Percentiles rank a stretch among this genome's conserved stretches.
These are phyloP conservation scores for Apodemus sylvaticus DNA, from an alignment of 2,113 vertebrate genomes.

Conservation along the genomic window DNA sequence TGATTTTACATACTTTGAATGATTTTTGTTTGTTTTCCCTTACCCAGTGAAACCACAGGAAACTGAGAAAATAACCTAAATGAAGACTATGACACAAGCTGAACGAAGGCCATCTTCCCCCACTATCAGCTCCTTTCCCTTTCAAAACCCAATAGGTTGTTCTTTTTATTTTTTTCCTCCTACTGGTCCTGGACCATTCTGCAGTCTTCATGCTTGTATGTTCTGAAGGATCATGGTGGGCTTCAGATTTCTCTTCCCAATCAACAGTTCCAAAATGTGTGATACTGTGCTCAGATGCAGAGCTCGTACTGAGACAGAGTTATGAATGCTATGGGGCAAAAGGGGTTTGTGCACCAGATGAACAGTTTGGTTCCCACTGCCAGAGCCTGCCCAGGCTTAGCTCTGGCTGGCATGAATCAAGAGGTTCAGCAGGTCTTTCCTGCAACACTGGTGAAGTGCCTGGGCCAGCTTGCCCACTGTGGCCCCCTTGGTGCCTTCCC, in stretches of 20 bases:
- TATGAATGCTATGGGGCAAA: not conserved
- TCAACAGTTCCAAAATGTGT: not conserved
- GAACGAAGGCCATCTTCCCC: not conserved
- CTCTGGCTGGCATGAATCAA: slow-evolving; percentile 76
- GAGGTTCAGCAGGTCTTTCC: slow-evolving; percentile 85
- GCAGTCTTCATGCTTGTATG: not conserved
- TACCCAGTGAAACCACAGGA: not conserved
- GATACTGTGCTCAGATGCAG: not conserved
- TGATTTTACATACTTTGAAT: not conserved
- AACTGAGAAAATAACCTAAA: not conserved
- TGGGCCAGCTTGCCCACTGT: slow-evolving; percentile 91
- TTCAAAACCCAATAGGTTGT: not conserved
- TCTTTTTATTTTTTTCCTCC: too few species aligned
- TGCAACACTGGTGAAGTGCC: slow-evolving; percentile 85
- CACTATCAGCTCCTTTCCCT: not conserved
- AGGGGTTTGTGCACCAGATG: too few species aligned
- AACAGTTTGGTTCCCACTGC: not conserved
- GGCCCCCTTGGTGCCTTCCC: slow-evolving; percentile 90
- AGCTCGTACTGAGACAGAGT: not conserved
- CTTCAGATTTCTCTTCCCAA: not conserved
- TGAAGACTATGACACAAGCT: not conserved
- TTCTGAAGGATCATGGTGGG: not conserved
- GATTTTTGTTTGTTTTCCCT: not conserved
- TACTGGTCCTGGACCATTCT: not conserved
- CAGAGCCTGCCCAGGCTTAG: not conserved